phyloP scores from a whole-genome alignment of 2,888 invertebrate genomes.

The Luperina nickerlii region DNA sequence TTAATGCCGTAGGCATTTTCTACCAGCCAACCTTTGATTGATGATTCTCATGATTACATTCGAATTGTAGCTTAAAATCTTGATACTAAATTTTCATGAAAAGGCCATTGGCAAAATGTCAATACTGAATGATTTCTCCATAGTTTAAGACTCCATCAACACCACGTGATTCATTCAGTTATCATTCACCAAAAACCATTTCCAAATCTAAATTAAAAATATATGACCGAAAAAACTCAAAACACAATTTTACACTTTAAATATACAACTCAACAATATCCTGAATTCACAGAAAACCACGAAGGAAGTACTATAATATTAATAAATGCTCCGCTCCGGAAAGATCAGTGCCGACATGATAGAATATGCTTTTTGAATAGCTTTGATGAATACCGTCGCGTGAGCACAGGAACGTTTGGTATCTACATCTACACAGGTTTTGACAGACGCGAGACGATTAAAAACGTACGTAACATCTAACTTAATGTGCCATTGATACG shows the following conservation, averaged over 20 bases:
- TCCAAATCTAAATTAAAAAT: conserved; percentile 41
- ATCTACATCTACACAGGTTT: conserved; percentile 12
- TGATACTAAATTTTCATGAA: not conserved
- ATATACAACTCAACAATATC: conserved; percentile 39
- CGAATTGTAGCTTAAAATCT: not conserved
- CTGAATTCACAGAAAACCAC: conserved; percentile 46
- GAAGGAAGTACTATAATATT: conserved; percentile 61
- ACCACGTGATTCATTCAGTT: not conserved
- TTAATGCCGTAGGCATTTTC: too few relatives aligned
- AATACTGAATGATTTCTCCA: not conserved
- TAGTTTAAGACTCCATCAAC: not conserved
- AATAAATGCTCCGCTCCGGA: conserved; percentile 55
- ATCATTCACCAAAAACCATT: not conserved
- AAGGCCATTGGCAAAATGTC: not conserved
- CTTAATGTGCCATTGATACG: not conserved
- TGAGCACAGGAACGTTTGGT: conserved; percentile 28
- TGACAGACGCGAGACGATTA: conserved; percentile 8
- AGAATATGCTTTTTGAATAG: conserved; percentile 70
- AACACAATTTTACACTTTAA: conserved; percentile 17
- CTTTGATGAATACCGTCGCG: conserved; percentile 64
- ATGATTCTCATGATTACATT: not conserved
- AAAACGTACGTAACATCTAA: conserved; percentile 12
- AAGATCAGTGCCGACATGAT: conserved; percentile 60
- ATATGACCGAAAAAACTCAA: conserved; percentile 28
- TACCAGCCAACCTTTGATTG: too few relatives aligned